These are phyloP conservation scores for Bemisia tabaci DNA, from an alignment of 1,140 invertebrate species.

Conservation along the genomic window DNA sequence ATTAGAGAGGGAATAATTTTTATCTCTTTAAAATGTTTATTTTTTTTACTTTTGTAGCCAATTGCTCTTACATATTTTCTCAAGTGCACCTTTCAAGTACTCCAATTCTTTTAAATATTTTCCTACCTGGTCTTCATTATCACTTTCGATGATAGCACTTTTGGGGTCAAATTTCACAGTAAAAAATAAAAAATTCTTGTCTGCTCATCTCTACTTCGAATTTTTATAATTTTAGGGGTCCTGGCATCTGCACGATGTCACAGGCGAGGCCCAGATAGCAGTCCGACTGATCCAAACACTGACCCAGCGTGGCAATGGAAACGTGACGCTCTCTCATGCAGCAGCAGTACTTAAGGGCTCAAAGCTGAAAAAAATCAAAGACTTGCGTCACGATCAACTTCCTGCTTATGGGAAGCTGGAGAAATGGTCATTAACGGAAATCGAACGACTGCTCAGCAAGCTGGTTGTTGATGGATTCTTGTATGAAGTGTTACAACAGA, in stretches of 20 bases:
- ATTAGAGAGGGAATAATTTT: no score
- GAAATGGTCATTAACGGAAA: conserved; percentile 52
- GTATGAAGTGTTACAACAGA: conserved; percentile 58
- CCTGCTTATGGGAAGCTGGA: conserved; percentile 46
- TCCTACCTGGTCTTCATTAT: no score
- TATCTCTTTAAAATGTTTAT: no score
- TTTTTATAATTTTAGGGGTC: background rate
- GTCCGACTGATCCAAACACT: background rate
- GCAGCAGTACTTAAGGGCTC: background rate
- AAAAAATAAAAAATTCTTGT: no score
- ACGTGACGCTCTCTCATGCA: background rate
- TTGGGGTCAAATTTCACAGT: no score
- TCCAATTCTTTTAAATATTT: no score
- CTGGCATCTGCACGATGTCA: background rate
- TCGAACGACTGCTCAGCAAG: conserved; percentile 63
- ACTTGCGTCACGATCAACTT: conserved; percentile 40
- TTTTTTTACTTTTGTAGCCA: no score
- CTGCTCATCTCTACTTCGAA: no score
- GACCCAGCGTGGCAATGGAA: background rate
- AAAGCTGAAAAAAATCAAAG: background rate
- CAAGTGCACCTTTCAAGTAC: no score
- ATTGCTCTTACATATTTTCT: no score
- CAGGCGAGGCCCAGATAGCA: background rate
- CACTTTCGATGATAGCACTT: no score
- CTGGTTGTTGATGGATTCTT: conserved; percentile 66